Evolutionary conservation across 2,797 vertebrate genomes (phyloP), one percentile per base, ranked within the genome.

Genomic region (Leuciscus waleckii): DNA sequence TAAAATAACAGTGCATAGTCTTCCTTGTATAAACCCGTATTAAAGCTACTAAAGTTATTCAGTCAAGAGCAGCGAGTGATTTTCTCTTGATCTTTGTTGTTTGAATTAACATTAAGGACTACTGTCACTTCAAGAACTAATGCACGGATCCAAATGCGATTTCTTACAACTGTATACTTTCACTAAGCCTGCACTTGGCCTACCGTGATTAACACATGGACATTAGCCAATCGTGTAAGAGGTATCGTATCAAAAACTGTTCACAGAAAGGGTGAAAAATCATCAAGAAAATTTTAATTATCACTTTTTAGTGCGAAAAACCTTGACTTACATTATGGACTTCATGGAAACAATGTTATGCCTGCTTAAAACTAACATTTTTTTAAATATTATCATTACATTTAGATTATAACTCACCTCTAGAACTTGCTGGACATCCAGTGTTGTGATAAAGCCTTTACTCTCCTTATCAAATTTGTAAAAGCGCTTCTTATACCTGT

Each of bases 391-490:
- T 21, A 58, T n/a, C 2, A 58, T 58, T 58, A 29, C 2, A 65
- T 17, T 32, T 5, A 69, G 46, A 77, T 0, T 80, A 4, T 68
- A 32, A 76, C 87, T 95, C 93, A 98, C 98, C 91, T 98, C 95
- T 87, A 99, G 89, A 51, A 98, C 98, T 9, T 95, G 94, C 91
- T 99, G 97, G 70, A 99, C 97, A 63, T 99, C 98, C 79, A 98
- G 91, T 4, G 95, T 97, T 46, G 98, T 99, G 87, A 99, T 98
- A 93, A 99, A 99, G 26, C 98, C 98, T 93, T 98, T 99, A 81
- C 95, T 94, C 54, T 99, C 97, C 91, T 97, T 97, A 94, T 99
- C 98, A 82, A 99, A 99, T 93, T 97, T 98, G 87, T 95, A 95
- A 94, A 99, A 99, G 4, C 98, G 95, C 87, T 98, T 99, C 92